A percentile compares a stretch with the other conserved stretches of the same genome.
These are phyloP conservation scores for Fukomys damarensis DNA, from an alignment of 2,113 vertebrate species.

Conservation along the genomic window DNA sequence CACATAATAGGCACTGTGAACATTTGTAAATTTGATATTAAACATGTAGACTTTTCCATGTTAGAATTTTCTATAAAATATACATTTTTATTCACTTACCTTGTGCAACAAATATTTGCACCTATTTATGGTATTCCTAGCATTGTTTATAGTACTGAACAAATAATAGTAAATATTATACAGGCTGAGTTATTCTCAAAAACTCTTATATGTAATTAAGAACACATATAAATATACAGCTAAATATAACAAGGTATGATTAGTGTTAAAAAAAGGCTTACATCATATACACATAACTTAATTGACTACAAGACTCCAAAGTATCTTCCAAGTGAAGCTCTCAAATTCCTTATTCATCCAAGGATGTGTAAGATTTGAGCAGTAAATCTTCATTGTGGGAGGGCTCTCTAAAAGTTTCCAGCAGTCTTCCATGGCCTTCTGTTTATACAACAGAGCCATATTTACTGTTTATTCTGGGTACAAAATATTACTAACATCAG, in stretches of 20 bases:
- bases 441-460: not conserved
- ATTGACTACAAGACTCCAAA: not conserved
- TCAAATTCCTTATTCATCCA: not conserved
- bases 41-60: not conserved
- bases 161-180: not conserved
- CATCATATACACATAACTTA: not conserved
- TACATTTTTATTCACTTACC: constrained; percentile 24
- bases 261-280: not conserved
- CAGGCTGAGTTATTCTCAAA: not conserved
- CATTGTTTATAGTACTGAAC: not conserved
- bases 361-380: not conserved
- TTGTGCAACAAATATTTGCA: not conserved
- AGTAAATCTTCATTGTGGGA: not conserved
- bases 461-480: not conserved
- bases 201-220: not conserved
- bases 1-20: not conserved
- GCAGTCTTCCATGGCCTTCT: not conserved
- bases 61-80: not conserved
- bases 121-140: not conserved
- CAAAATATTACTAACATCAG: not conserved
- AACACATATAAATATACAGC: not conserved
- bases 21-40: not conserved
- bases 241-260: not conserved
- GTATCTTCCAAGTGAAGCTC: not conserved
- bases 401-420: not conserved